Conservation (phyloP, 2,797 vertebrate genomes). For the Mastacembelus armatus region DNA sequence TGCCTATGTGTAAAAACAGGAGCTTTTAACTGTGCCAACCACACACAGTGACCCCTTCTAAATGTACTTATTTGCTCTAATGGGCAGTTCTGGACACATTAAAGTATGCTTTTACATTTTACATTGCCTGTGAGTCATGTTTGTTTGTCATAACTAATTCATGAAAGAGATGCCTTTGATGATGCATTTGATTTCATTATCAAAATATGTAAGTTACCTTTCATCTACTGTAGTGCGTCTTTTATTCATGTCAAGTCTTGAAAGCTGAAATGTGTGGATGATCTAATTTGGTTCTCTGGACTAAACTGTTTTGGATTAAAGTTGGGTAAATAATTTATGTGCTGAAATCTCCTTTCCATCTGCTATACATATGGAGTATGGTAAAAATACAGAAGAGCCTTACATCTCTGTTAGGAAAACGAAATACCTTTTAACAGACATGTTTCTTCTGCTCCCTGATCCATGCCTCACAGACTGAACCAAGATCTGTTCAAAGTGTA, state of each 20-base stretch:
- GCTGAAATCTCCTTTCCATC: constrained; percentile 75
- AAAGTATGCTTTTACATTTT: constrained; percentile 53
- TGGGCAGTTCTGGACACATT: constrained; percentile 40
- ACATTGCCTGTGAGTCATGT: constrained; percentile 58
- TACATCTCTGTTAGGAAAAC: constrained; percentile 58
- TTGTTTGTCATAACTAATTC: constrained; percentile 82
- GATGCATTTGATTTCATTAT: constrained; percentile 80
- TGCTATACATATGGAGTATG: constrained; percentile 54
- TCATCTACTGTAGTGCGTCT: constrained; percentile 60
- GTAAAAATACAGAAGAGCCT: constrained; percentile 42
- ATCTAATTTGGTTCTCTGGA: constrained; percentile 75
- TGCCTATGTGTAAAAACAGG: neutral
- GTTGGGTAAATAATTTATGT: constrained; percentile 79
- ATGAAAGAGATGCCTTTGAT: constrained; percentile 78
- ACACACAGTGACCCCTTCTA: constrained; percentile 6
- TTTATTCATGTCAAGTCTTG: constrained; percentile 71
- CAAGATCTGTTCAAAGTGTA: constrained; percentile 41
- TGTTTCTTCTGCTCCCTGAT: constrained; percentile 36
- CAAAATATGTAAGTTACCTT: constrained; percentile 78
- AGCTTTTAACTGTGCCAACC: constrained; percentile 10
- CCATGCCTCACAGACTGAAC: constrained; percentile 27
- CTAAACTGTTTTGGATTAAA: constrained; percentile 75
- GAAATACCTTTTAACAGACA: constrained; percentile 69
- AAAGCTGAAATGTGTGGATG: constrained; percentile 72
- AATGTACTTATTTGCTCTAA: constrained; percentile 40